A percentile compares a stretch with the other conserved stretches of the same genome.
These are phyloP conservation scores for Psammodynastes pulverulentus DNA, from an alignment of 2,113 vertebrate genomes.

Conservation along the genomic window DNA sequence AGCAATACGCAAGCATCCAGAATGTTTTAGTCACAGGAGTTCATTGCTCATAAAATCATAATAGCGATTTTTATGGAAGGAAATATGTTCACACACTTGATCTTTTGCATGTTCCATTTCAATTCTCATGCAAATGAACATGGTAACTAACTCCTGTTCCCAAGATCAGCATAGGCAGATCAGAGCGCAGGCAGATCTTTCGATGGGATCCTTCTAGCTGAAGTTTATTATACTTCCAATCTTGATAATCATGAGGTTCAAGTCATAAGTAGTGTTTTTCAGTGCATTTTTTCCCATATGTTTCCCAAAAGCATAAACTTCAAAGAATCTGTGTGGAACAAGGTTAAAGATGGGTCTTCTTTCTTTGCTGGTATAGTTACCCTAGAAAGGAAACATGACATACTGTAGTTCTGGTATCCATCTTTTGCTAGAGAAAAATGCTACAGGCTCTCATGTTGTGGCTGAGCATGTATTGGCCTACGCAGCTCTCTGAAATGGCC, in stretches of 20 bases:
- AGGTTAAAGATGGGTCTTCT: neutral
- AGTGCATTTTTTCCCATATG: neutral
- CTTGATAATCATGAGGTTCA: neutral
- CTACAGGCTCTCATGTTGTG: neutral
- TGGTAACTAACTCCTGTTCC: neutral
- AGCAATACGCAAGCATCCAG: neutral
- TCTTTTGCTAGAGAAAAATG: neutral
- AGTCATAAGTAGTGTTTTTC: neutral
- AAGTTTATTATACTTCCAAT: neutral
- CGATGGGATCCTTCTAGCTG: neutral
- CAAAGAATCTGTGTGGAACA: neutral
- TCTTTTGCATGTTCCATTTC: neutral
- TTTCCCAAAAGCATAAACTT: neutral
- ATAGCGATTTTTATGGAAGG: neutral
- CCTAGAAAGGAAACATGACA: neutral
- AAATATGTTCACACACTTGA: neutral
- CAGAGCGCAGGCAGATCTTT: neutral
- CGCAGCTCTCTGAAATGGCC: conserved; percentile 15
- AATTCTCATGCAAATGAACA: neutral
- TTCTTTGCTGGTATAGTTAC: neutral
- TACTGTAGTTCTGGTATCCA: neutral
- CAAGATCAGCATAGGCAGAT: neutral
- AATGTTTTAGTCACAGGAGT: neutral
- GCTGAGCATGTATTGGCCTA: conserved; percentile 1
- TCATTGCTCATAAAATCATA: neutral